Evolutionary conservation across 2,888 invertebrate species (phyloP).

Genomic region (Acanthosoma haemorrhoidale): DNA sequence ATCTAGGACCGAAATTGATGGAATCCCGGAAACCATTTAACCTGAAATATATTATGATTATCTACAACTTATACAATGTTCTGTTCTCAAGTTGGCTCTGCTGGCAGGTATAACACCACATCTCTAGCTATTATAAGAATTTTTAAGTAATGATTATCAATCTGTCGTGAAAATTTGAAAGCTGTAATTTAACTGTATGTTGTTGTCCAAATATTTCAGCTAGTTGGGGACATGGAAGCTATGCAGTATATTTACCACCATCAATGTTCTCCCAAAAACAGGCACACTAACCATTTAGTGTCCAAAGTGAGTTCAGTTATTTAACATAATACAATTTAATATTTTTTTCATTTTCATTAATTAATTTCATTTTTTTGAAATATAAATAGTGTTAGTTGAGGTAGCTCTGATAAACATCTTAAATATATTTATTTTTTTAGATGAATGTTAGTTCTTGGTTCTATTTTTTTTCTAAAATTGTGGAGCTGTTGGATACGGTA

Average conservation of each 20-base stretch:
- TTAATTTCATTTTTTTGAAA: too few relatives aligned
- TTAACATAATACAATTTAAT: background rate
- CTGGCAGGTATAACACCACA: conserved; percentile 47
- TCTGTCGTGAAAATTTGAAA: too few relatives aligned
- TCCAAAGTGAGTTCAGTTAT: conserved; percentile 23
- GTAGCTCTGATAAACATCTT: background rate
- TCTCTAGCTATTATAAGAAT: too few relatives aligned
- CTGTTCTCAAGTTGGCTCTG: conserved; percentile 72
- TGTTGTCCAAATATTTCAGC: conserved; percentile 9
- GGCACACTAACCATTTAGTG: conserved; percentile 26
- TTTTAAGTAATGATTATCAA: too few relatives aligned
- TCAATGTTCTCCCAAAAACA: conserved; percentile 29
- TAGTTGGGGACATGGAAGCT: conserved; percentile 7
- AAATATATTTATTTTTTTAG: conserved; percentile 45
- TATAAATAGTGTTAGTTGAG: too few relatives aligned
- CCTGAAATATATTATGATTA: conserved; percentile 46
- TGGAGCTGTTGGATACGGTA: conserved; percentile 69
- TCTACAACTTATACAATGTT: conserved; percentile 85
- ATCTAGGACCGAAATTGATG: conserved; percentile 65
- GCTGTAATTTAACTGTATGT: too few relatives aligned
- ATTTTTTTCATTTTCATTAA: background rate
- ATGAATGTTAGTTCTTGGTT: conserved; percentile 59
- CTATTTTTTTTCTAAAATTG: conserved; percentile 72
- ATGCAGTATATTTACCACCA: conserved; percentile 33
- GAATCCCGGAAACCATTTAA: conserved; percentile 50